Percentiles rank a stretch among this genome's conserved stretches.
phyloP scores from a whole-genome alignment of 2,888 invertebrate genomes.

The Ceratothoa steindachneri region DNA sequence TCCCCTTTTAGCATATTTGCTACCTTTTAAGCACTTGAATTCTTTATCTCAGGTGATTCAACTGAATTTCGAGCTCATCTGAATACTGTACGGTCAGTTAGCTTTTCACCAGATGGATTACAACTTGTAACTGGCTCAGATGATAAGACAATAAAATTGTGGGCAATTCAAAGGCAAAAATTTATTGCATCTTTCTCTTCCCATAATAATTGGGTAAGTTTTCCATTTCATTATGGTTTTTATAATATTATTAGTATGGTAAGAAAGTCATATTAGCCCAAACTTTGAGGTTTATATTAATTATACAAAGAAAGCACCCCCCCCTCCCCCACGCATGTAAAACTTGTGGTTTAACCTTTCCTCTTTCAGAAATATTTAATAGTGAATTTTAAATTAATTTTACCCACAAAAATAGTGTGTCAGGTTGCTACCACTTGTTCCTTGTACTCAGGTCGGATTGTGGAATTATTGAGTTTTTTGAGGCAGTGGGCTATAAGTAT shows the following conservation, averaged over 20 bases:
- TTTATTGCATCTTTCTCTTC: constrained; percentile 70
- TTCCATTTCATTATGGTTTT: no score
- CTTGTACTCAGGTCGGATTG: no score
- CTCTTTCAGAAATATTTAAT: background rate
- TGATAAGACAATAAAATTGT: constrained; percentile 73
- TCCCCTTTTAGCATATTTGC: no score
- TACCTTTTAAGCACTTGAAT: constrained; percentile 15
- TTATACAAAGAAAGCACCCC: no score
- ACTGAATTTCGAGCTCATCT: constrained; percentile 75
- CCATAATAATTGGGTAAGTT: constrained; percentile 76
- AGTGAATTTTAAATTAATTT: background rate
- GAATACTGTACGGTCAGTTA: constrained; percentile 72
- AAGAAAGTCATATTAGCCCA: no score
- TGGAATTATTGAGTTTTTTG: no score
- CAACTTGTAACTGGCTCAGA: constrained; percentile 73
- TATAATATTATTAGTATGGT: no score
- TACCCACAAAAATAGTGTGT: background rate
- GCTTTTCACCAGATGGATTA: constrained; percentile 69
- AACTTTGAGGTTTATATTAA: no score
- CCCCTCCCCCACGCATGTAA: no score
- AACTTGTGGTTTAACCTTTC: background rate
- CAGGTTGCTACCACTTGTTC: no score
- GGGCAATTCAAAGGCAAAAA: constrained; percentile 64
- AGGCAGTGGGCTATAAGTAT: no score
- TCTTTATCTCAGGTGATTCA: constrained; percentile 56